Evolutionary conservation across 2,113 vertebrate species (phyloP).

Genomic region (Hippoglossus stenolepis): DNA sequence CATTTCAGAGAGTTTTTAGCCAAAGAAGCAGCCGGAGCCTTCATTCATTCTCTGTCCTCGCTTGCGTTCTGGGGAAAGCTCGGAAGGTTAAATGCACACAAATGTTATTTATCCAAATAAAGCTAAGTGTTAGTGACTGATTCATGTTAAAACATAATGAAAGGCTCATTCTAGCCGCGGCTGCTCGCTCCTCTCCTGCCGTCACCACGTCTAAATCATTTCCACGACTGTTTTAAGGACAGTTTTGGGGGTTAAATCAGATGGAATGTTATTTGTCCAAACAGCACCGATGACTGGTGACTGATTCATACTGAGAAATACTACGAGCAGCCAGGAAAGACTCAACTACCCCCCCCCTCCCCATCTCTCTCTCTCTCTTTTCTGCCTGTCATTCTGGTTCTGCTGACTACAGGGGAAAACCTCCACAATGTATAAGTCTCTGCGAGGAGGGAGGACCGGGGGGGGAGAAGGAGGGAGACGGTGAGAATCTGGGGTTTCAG

Average conservation of each 20-base stretch:
- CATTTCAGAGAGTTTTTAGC: no score
- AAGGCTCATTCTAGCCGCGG: constrained; percentile 27
- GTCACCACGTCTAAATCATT: constrained; percentile 48
- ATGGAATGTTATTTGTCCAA: constrained; percentile 73
- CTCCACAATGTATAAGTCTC: constrained; percentile 54
- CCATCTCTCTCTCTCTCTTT: background rate
- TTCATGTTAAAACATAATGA: constrained; percentile 33
- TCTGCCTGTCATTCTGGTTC: background rate
- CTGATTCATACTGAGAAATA: constrained; percentile 68
- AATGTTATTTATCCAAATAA: constrained; percentile 45
- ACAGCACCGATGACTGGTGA: constrained; percentile 65
- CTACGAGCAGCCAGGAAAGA: constrained; percentile 64
- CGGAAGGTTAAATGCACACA: constrained; percentile 13
- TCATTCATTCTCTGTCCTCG: no score
- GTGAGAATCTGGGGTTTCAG: no score
- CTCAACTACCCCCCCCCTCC: constrained; percentile 6
- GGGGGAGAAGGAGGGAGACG: background rate
- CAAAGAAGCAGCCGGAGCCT: background rate
- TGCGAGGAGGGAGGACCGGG: background rate
- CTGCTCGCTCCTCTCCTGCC: constrained; percentile 1
- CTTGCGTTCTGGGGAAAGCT: background rate
- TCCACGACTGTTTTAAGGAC: constrained; percentile 21
- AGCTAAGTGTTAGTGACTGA: constrained; percentile 35
- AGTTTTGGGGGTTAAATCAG: constrained; percentile 52
- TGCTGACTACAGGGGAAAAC: constrained; percentile 56